Evolutionary conservation across 1,140 invertebrate species (phyloP), one percentile per base, ranked within the genome.

Genomic region (Brachionus rubens): DNA sequence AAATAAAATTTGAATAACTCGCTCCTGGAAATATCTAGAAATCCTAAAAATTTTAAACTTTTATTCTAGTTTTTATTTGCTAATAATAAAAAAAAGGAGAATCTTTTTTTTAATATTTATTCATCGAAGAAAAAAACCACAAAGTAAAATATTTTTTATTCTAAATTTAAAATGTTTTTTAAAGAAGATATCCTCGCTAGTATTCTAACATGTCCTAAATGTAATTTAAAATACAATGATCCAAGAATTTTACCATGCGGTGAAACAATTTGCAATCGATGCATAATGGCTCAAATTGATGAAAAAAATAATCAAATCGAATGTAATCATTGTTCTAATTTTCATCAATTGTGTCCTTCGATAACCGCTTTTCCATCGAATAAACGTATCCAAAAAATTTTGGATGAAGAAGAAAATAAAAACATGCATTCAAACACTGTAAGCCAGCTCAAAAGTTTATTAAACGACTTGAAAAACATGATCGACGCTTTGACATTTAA

Each of bases 81-180:
- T n/a, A n/a, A n/a, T n/a, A n/a, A n/a, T n/a, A n/a, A n/a, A n/a
- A n/a, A n/a, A n/a, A n/a, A n/a, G n/a, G n/a, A n/a, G n/a, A n/a
- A n/a, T n/a, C n/a, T n/a, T n/a, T n/a, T n/a, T n/a, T n/a, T n/a
- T n/a, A n/a, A n/a, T n/a, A n/a, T n/a, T n/a, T n/a, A n/a, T n/a
- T n/a, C n/a, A n/a, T n/a, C n/a, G n/a, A n/a, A n/a, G n/a, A n/a
- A n/a, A n/a, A n/a, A n/a, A n/a, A n/a, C n/a, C n/a, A n/a, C n/a
- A n/a, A n/a, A n/a, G n/a, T n/a, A n/a, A n/a, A n/a, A n/a, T n/a
- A n/a, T n/a, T n/a, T n/a, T n/a, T n/a, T n/a, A n/a, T n/a, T n/a
- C n/a, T n/a, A n/a, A n/a, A n/a, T n/a, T n/a, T n/a, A 54, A 26
- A n/a, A 54, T 54, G 52, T 54, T 54, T 54, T 54, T 54, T 26